Base-by-base conservation (phyloP, 2,797 vertebrate genomes). In the Toxotes lorentzi region DNA sequence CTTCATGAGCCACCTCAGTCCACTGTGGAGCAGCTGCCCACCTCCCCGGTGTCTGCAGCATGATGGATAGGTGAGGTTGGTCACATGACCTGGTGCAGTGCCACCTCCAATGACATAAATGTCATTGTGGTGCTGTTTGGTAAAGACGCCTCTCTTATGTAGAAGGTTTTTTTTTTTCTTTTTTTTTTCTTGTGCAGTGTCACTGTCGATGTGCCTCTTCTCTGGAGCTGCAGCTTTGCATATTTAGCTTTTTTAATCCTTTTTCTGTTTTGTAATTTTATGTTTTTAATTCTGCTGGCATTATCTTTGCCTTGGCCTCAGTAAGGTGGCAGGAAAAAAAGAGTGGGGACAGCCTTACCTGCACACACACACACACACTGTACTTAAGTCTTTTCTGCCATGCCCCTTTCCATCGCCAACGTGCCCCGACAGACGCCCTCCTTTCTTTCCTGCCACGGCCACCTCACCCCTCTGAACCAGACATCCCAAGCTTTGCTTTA, bases 231-330 rank as follows among this genome's bases (percentile, higher is more conserved):
- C 72, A 70, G 50, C 79, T 91, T 86, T 80, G 82, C 83, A 82
- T 86, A 59, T 80, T 88, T 67, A 72, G n/a, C 54, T 80, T 81
- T 71, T 86, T 80, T 11, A 41, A 68, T 40, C 76, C 13, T 53
- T 7, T 61, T 64, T 56, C 1, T 67, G 24, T 79, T 85, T 78
- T 85, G 45, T 84, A 84, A 73, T 88, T 83, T 84, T 75, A 54
- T 76, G 74, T 85, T 92, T 94, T 93, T 92, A 89, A 91, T 83
- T 88, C 74, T 76, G 84, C 61, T 70, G 70, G 61, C 27, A 67
- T 92, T 83, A 78, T 70, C 61, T 88, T 89, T 78, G 81, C 81
- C 85, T 89, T 83, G 62, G 66, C 70, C 70, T 84, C 62, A 35
- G 64, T 76, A 70, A 73, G 74, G 57, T 73, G 43, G 73, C 54